Evolutionary conservation across 2,888 invertebrate species (phyloP).

Genomic region (Drosophila anomalipes): DNA sequence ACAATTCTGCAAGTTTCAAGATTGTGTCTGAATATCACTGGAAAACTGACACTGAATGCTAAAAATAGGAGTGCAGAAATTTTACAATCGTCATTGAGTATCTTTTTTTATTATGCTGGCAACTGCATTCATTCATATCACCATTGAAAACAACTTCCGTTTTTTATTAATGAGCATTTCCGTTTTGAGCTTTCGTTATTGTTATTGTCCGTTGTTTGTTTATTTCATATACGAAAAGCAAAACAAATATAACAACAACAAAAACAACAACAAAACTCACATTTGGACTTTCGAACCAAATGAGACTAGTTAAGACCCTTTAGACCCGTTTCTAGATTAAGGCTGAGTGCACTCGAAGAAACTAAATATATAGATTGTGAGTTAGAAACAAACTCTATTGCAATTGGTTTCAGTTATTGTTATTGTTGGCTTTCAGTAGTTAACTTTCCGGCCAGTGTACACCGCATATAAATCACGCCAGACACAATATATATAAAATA

Average conservation of each 20-base stretch:
- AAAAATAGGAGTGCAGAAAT: conserved; percentile 20
- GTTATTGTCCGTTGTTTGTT: conserved; percentile 27
- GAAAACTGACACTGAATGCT: conserved; percentile 25
- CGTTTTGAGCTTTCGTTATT: conserved; percentile 43
- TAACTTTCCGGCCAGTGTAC: neutral
- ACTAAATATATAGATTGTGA: neutral
- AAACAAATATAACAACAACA: neutral
- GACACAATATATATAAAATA: conserved; percentile 38
- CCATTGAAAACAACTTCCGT: conserved; percentile 67
- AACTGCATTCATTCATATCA: conserved; percentile 58
- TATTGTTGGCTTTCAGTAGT: neutral
- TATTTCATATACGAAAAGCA: conserved; percentile 36
- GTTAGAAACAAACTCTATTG: neutral
- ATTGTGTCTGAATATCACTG: conserved; percentile 27
- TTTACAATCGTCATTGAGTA: conserved; percentile 22
- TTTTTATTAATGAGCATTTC: conserved; percentile 64
- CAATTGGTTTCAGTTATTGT: neutral
- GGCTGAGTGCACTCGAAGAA: neutral
- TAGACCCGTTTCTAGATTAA: conserved; percentile 33
- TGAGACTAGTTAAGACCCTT: conserved; percentile 23
- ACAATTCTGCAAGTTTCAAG: neutral
- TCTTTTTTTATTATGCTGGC: conserved; percentile 11
- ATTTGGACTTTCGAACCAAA: conserved; percentile 42
- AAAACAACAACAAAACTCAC: conserved; percentile 12
- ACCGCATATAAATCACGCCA: conserved; percentile 44